Base-by-base conservation (phyloP, 2,888 invertebrate genomes). In the Andrena bicolor region DNA sequence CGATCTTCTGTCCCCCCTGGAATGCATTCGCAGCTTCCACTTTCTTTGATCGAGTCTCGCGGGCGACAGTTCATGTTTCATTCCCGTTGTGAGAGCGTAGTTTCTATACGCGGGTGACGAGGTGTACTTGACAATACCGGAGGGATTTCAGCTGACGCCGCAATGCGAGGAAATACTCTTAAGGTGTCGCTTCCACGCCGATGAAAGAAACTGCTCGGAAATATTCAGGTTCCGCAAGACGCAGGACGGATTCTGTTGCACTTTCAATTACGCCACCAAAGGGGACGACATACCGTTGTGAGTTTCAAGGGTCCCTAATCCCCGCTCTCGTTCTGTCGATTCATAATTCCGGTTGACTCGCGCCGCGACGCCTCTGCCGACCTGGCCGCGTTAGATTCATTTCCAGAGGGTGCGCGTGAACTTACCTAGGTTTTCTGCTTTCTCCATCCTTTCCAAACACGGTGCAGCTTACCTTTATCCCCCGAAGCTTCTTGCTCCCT, bases 241-340 rank as follows among this genome's bases (percentile, higher is more conserved):
- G 0, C 93, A 94, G 13, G 94, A 94, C 26, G 96, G 96, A 0
- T 95, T 94, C 86, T 96, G 96, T 90, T 96, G 96, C 84, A 93
- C 94, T 0, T 96, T 96, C 86, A 96, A 96, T 90, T 95, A 95
- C 72, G 85, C 87, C 2, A 87, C 90, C 13, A 84, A 86, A 63
- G 63, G 70, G n/a, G 92, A 91, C 35, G 90, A 91, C 68, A 75
- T 87, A 49, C 28, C 48, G 4, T 58, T 72, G 91, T 91, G 81
- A 90, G 88, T 86, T 60, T 23, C 28, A 2, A 35, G 3, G 3
- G 13, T 16, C 23, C 13, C 13, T 32, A 30, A 69, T 69, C 20
- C 20, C 41, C 20, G 41, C 10, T 6, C n/a, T 3, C 30, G 7
- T 13, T 10, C 1, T 1, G 13, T 53, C 35, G 13, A 28, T 41